phyloP scores from a whole-genome alignment of 2,797 vertebrate species.

The Poecile montanus region DNA sequence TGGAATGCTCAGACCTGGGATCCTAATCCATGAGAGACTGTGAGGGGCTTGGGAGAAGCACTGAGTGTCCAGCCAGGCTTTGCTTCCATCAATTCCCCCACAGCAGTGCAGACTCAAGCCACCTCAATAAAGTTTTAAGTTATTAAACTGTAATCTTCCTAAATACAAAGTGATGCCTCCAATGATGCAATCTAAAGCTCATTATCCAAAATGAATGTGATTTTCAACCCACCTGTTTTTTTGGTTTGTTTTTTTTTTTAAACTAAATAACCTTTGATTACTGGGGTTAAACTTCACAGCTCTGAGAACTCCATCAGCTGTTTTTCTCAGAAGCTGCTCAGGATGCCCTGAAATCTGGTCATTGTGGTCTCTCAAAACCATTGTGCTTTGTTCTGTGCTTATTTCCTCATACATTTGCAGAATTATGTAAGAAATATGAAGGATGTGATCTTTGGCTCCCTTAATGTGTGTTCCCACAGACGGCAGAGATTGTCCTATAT shows the following conservation, averaged over 20 bases:
- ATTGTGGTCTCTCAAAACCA: neutral
- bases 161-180: neutral
- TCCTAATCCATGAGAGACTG: neutral
- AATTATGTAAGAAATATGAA: neutral
- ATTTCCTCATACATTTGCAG: neutral
- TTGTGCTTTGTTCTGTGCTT: neutral
- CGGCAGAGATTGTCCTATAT: neutral
- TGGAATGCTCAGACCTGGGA: rapidly evolving
- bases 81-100: neutral
- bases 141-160: neutral
- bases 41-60: neutral
- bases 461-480: neutral
- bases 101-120: neutral
- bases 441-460: neutral
- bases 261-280: neutral
- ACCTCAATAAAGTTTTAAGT: neutral
- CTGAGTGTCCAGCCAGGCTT: neutral
- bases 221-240: neutral
- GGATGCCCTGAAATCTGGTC: neutral
- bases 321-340: neutral
- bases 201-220: neutral
- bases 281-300: neutral
- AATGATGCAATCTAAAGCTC: neutral
- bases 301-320: neutral
- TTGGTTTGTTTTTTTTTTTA: neutral